Conservation (phyloP, 2,888 invertebrate genomes). For the Willowsia nigromaculata region DNA sequence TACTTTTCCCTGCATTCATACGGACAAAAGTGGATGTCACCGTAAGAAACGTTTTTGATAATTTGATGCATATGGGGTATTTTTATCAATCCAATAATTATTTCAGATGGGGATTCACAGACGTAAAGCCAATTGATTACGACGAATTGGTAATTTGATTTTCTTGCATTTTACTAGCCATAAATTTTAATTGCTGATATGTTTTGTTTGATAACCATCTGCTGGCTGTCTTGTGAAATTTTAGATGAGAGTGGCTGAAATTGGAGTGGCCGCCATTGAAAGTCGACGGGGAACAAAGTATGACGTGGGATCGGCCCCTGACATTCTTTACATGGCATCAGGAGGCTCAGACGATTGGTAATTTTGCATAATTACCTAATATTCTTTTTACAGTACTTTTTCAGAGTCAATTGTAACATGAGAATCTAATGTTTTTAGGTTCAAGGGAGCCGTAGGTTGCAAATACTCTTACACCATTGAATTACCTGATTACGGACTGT, state of each 20-base stretch:
- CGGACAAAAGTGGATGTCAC: constrained; percentile 90
- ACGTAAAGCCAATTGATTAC: constrained; percentile 79
- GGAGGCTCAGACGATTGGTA: constrained; percentile 78
- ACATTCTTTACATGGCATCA: constrained; percentile 79
- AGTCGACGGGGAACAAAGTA: constrained; percentile 79
- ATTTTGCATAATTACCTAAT: constrained; percentile 33
- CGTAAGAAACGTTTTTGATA: constrained; percentile 83
- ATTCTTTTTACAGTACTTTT: too few species aligned
- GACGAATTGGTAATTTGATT: constrained; percentile 79
- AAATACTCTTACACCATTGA: constrained; percentile 72
- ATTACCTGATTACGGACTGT: constrained; percentile 67
- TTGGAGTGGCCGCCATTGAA: constrained; percentile 79
- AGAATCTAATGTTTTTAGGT: constrained; percentile 47
- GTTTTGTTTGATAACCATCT: too few species aligned
- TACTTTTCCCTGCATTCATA: constrained; percentile 89
- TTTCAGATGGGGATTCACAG: constrained; percentile 83
- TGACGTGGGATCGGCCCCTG: constrained; percentile 79
- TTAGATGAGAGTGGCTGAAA: constrained; percentile 78
- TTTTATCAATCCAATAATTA: background rate
- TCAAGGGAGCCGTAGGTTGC: constrained; percentile 60
- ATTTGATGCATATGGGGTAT: background rate
- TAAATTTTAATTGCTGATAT: too few species aligned
- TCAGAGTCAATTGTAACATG: too few species aligned
- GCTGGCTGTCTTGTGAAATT: too few species aligned
- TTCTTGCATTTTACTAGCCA: too few species aligned